Evolutionary conservation across 1,140 invertebrate species (phyloP), one percentile per base, ranked within the genome.

Genomic region (Pogonomyrmex barbatus): DNA sequence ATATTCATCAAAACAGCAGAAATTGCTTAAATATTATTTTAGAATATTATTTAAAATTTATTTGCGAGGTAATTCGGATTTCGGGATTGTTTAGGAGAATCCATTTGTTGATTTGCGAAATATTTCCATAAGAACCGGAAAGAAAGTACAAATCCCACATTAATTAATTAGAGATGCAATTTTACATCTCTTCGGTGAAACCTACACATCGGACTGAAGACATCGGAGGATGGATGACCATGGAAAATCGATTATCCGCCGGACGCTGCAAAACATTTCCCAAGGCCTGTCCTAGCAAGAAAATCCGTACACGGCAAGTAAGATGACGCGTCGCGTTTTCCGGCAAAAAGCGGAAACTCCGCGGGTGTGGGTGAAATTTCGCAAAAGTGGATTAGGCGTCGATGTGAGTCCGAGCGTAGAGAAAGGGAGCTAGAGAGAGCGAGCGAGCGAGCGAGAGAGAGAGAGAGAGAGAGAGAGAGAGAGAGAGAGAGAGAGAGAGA

Each of bases 251-350:
- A 81, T 81, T 81, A 81, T 56, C 65, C 24, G 36, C 47, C 24
- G 52, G 39, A 30, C 24, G 39, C 45, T 42, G 42, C 67, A 82
- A 82, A 82, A 82, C 67, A 82, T 73, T 58, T 73, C 17, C 50
- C 78, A 47, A 71, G 14, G 39, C 14, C n/a, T 47, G 5, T 56
- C 52, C 42, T 30, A 12, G 45, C 42, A 71, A 82, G 30, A 82
- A 82, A 54, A 82, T 82, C 52, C 54, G 17, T 42, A 30, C 14
- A 36, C 10, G 78, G 65, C 68, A 82, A 79, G 76, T 79, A 79
- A 82, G 79, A 60, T 73, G 68, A 75, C 79, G 79, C 42, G 42
- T 73, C 54, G 67, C 52, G 12, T 58, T 83, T 63, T 39, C 30
- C 9, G n/a, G 12, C 17, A 83, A 83, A 83, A 83, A 62, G n/a